Base-by-base conservation (phyloP, 1,140 invertebrate genomes). In the Calliopsis andreniformis region DNA sequence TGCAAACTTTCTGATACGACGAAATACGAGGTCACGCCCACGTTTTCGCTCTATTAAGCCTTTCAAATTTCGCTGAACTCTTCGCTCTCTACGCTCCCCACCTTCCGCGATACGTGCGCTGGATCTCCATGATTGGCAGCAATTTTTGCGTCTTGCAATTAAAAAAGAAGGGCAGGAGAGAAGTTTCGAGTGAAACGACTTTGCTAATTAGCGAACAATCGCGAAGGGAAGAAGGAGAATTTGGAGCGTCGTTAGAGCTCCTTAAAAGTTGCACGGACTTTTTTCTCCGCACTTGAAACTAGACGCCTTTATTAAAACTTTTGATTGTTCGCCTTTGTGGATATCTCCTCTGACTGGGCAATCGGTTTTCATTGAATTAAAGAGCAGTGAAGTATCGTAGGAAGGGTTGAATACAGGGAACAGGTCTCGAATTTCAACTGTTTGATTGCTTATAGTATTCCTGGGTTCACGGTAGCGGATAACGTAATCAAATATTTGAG, bases 131-230 rank as follows among this genome's bases (percentile, higher is more conserved):
- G 49, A 71, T 71, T 61, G 56, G 42, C 56, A 49, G 23, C 30
- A 61, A 49, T 71, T 61, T n/a, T 49, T 35, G 30, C 30, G 30
- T 28, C 10, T 25, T n/a, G 30, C 61, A 28, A 39, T 49, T 56
- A 30, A 47, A 62, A 62, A 47, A 25, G 32, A 25, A 35, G 42
- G 14, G 43, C 20, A 14, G 8, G 28, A 47, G 23, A n/a, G n/a
- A 70, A 71, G 56, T 71, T 71, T 49, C 28, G 23, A 16, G 7
- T 16, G 43, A 30, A 61, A 61, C 42, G 55, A 71, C 55, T 71
- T 71, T 71, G n/a, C 68, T 56, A 71, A 71, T 71, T 71, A 71
- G 68, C 43, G 68, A 71, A 71, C 68, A 71, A 47, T 71, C 56
- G 66, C 32, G 35, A 39, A 10, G 35, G 35, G 35, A 10, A 18